These are phyloP conservation scores for Heterotis niloticus DNA, from an alignment of 2,113 vertebrate genomes.

Conservation along the genomic window DNA sequence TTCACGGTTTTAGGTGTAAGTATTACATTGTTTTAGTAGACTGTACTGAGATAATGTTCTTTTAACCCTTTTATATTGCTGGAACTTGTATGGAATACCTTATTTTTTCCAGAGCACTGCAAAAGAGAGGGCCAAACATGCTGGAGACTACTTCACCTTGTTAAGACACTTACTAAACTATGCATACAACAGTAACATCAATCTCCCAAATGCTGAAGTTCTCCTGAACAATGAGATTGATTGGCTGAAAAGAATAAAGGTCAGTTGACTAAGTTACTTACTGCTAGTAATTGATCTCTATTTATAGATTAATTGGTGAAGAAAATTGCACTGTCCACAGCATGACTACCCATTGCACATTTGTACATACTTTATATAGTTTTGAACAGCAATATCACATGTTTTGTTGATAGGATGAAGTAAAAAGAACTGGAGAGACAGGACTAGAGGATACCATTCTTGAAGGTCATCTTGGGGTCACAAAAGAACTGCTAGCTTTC, in stretches of 20 bases:
- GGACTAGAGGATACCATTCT: constrained; percentile 95
- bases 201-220: constrained; percentile 96
- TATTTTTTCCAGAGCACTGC: constrained; percentile 80
- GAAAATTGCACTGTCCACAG: background rate
- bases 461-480: constrained; percentile 95
- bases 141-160: constrained; percentile 94
- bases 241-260: constrained; percentile 97
- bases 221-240: constrained; percentile 99
- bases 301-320: background rate
- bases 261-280: constrained; percentile 53
- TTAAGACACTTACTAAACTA: constrained; percentile 95
- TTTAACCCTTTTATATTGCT: no score
- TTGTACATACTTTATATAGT: background rate
- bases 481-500: constrained; percentile 94
- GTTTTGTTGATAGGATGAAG: constrained; percentile 73
- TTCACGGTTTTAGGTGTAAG: constrained; percentile 96
- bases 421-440: constrained; percentile 93
- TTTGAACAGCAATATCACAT: background rate
- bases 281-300: background rate
- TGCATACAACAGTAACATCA: constrained; percentile 97
- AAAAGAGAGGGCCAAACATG: constrained; percentile 93
- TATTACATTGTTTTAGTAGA: background rate
- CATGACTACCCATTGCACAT: background rate
- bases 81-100: background rate
- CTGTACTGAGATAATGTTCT: no score